Base-by-base conservation (phyloP, 2,888 invertebrate species). In the Ophioninae sp. region DNA sequence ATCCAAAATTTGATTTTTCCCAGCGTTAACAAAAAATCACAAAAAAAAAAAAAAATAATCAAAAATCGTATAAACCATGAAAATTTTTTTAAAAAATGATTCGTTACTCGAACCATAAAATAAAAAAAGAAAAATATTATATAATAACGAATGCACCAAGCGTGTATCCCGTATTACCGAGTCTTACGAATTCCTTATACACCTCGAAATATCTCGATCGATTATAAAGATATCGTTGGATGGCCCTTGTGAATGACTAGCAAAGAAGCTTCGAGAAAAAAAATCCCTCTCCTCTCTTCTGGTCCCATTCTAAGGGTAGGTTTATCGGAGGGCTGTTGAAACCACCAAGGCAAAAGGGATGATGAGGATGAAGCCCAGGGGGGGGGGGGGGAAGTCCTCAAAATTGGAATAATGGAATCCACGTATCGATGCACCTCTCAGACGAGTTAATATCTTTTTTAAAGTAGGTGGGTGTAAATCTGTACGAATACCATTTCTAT, bases 181-280 rank as follows among this genome's bases (percentile, higher is more conserved):
- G 69, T 80, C 76, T 21, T 61, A 68, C 59, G 77, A 80, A 56
- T 79, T 73, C 62, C 50, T 50, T 10, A 73, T 37, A 86, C 69
- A 77, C 56, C 68, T 74, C 39, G 57, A 50, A 67, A 68, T 80
- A 69, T 85, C 62, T 82, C 57, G 79, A 84, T 84, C 79, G 79
- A 76, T 82, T 79, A 76, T 77, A 79, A 82, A 82, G 82, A 82
- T 82, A 76, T 67, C 62, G n/a, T n/a, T n/a, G n/a, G n/a, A n/a
- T n/a, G 62, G 67, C 75, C 69, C 81, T 82, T 84, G 81, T 79
- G 67, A 79, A 59, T 21, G 62, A 79, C 64, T 59, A 67, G 50
- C 80, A 75, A 75, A 39, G 76, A 74, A 61, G 77, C 65, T n/a
- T 67, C 10, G 37, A 62, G 56, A 72, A 70, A 30, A 17, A 17